Percentiles rank a stretch among this genome's conserved stretches.
Evolutionary conservation across 2,113 vertebrate genomes (phyloP).

Genomic region (Lagopus muta): DNA sequence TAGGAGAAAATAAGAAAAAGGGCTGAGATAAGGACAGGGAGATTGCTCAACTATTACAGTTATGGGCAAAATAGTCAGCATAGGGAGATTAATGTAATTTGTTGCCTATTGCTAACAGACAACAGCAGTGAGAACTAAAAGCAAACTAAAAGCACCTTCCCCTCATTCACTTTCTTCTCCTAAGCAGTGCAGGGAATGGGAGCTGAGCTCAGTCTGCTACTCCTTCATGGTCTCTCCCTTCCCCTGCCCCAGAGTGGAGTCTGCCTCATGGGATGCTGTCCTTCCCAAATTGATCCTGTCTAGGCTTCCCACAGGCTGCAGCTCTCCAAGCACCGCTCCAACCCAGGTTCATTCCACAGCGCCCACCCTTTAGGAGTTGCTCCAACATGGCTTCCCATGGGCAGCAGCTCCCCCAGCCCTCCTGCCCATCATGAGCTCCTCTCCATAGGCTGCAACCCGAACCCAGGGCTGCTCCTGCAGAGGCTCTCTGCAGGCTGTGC

Average conservation of each 20-base stretch:
- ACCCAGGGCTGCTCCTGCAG: too few species aligned
- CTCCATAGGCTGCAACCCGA: too few species aligned
- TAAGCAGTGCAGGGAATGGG: not conserved
- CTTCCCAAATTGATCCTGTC: not conserved
- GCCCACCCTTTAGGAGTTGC: too few species aligned
- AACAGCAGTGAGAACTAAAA: not conserved
- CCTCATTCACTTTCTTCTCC: not conserved
- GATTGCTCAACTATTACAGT: not conserved
- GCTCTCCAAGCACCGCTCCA: too few species aligned
- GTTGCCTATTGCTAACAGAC: not conserved
- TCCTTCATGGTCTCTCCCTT: not conserved
- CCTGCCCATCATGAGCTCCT: too few species aligned
- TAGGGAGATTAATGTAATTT: not conserved
- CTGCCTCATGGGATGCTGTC: not conserved
- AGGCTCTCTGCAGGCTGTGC: too few species aligned
- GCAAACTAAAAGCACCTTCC: not conserved
- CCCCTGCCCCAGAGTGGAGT: not conserved
- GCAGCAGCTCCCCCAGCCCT: too few species aligned
- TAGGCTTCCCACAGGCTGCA: not conserved
- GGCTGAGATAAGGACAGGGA: not conserved
- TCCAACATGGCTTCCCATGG: too few species aligned
- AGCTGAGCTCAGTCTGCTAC: not conserved
- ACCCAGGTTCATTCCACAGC: too few species aligned
- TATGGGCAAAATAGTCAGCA: not conserved
- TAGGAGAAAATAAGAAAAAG: not conserved